These are phyloP conservation scores for Pilophorus perplexus DNA, from an alignment of 2,888 invertebrate genomes.

Conservation along the genomic window DNA sequence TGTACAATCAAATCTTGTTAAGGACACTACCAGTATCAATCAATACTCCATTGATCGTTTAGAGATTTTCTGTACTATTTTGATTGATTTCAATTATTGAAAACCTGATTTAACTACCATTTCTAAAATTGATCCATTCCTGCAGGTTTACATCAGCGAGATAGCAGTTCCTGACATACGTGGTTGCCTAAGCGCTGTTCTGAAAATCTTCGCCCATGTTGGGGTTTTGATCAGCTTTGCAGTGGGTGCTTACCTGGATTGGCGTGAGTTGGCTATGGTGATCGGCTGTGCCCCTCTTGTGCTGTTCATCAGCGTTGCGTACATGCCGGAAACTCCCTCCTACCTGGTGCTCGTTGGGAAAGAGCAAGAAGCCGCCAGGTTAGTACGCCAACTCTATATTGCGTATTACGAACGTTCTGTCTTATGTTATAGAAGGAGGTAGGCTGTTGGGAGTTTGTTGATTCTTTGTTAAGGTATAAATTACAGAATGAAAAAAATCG, in stretches of 20 bases:
- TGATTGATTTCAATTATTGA: no score
- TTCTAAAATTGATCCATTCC: background rate
- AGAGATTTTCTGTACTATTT: no score
- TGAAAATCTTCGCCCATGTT: conserved; percentile 80
- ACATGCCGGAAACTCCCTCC: conserved; percentile 86
- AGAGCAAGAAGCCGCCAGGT: conserved; percentile 67
- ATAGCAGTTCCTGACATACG: conserved; percentile 82
- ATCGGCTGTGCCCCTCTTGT: conserved; percentile 75
- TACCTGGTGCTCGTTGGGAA: conserved; percentile 73
- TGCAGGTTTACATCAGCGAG: conserved; percentile 84
- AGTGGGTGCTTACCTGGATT: conserved; percentile 77
- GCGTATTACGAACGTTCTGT: background rate
- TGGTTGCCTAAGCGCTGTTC: conserved; percentile 79
- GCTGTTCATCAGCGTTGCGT: conserved; percentile 61
- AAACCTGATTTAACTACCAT: no score
- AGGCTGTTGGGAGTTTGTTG: no score
- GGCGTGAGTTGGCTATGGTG: conserved; percentile 79
- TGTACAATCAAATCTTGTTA: no score
- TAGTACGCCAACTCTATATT: background rate
- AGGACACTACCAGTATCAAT: no score
- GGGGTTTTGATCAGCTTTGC: conserved; percentile 82
- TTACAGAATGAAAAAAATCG: no score
- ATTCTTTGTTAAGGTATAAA: no score
- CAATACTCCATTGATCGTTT: no score
- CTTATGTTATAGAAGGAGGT: no score